Conservation (phyloP, 2,888 invertebrate species). For the Euzetes globulus region DNA sequence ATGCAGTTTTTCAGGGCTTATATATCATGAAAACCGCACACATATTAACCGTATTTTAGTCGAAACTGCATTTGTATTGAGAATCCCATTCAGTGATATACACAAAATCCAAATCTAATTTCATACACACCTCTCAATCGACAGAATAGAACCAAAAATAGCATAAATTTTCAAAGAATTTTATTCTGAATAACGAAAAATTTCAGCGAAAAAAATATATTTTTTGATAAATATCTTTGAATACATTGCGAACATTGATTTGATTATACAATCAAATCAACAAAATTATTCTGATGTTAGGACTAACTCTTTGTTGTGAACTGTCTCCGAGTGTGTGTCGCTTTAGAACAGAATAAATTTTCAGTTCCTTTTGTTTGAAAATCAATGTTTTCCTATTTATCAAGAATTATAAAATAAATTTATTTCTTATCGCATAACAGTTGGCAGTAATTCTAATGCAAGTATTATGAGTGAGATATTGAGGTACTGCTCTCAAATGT, state of each 20-base stretch:
- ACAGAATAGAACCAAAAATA: background rate
- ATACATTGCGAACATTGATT: background rate
- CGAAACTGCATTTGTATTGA: background rate
- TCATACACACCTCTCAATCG: slow-evolving; percentile 12
- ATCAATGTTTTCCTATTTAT: slow-evolving; percentile 24
- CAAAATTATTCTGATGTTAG: background rate
- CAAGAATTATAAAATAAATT: slow-evolving; percentile 13
- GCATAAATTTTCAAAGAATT: background rate
- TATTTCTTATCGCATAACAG: slow-evolving; percentile 22
- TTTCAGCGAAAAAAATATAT: background rate
- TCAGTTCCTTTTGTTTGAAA: background rate
- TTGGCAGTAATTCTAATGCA: slow-evolving; percentile 12
- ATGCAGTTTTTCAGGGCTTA: background rate
- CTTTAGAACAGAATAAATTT: background rate
- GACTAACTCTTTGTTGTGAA: background rate
- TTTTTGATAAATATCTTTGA: background rate
- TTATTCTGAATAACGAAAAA: background rate
- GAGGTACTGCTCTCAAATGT: background rate
- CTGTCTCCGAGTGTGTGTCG: background rate
- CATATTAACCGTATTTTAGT: slow-evolving; percentile 17
- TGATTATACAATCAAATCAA: slow-evolving; percentile 14
- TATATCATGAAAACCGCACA: slow-evolving; percentile 10
- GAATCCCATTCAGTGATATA: background rate
- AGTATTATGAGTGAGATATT: slow-evolving; percentile 18
- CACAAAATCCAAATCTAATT: slow-evolving; percentile 25